Base-by-base conservation (phyloP, 2,888 invertebrate species). In the Platypus cylindrus region DNA sequence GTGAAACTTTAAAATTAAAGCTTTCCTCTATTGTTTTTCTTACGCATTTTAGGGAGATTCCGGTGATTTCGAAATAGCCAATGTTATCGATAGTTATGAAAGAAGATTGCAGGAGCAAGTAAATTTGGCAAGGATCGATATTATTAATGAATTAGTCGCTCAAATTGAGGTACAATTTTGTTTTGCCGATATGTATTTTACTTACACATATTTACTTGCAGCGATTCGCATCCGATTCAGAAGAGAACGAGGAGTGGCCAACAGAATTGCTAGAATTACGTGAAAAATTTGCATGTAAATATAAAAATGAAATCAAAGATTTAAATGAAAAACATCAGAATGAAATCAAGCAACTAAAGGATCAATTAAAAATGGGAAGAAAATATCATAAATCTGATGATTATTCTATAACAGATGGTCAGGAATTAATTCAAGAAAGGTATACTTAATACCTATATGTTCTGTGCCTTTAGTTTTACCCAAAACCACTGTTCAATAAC, bases 211-310 rank as follows among this genome's bases (percentile, higher is more conserved):
- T 25, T 25, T 14, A 12, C 30, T 40, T 43, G 22, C 59, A 83
- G 83, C 75, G 76, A 52, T 62, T 83, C 50, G 66, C 80, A 45
- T 67, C 70, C 5, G 75, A 73, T 51, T 76, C 80, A 15, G 67
- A 71, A 41, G 74, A 74, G 34, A 76, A 76, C 53, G 72, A 77
- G 57, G 74, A 78, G 68, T 82, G 81, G 79, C 82, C 83, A 24
- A 61, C 73, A 40, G 83, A 84, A 62, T 65, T 84, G 45, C 66
- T 81, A 32, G 71, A 78, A 45, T 60, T 84, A 23, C 65, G 79
- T 11, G 77, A 81, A 60, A 76, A 74, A 62, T 78, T 84, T 43
- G 73, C 78, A 34, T 72, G 71, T 14, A 76, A 76, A 54, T 72
- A 73, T 51, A 70, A 72, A 54, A 57, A 63, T 40, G 67, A 75